A percentile compares a stretch with the other conserved stretches of the same genome.
Conservation (phyloP, 1,140 invertebrate species). For the Gyrodactylus bullatarudis region DNA sequence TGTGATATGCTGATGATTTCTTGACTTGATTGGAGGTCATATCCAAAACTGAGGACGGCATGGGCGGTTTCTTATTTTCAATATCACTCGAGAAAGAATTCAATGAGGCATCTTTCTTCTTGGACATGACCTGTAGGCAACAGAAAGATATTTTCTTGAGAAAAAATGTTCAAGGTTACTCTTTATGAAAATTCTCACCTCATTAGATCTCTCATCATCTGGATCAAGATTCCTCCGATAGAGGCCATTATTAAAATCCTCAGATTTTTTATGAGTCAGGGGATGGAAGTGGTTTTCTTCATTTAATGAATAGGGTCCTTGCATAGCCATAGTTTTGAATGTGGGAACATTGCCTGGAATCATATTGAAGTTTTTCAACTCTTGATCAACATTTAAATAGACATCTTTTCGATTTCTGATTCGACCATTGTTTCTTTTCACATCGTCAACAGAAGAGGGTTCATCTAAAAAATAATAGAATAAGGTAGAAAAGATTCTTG, state of each 20-base stretch:
- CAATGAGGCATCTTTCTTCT: too few relatives aligned
- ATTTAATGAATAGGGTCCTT: not conserved
- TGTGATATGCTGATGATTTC: not conserved
- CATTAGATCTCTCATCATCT: too few relatives aligned
- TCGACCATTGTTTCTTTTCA: not conserved
- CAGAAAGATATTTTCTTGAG: too few relatives aligned
- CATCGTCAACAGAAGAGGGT: not conserved
- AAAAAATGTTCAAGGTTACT: too few relatives aligned
- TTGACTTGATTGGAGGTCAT: not conserved
- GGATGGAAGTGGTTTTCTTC: too few relatives aligned
- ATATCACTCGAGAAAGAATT: too few relatives aligned
- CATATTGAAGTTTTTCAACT: not conserved
- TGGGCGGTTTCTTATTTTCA: too few relatives aligned
- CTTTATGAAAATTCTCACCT: too few relatives aligned
- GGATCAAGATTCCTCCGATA: too few relatives aligned
- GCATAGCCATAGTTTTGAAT: not conserved
- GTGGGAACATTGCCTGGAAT: not conserved
- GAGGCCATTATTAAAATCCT: too few relatives aligned
- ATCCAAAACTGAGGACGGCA: not conserved
- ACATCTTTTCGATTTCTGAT: not conserved
- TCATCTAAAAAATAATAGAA: not conserved
- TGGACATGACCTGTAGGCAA: too few relatives aligned
- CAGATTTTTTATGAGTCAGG: too few relatives aligned
- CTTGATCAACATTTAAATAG: not conserved
- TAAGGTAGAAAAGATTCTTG: not conserved